A percentile compares a stretch with the other conserved stretches of the same genome.
Conservation (phyloP, 2,113 vertebrate species). For the Tylochromis polylepis region DNA sequence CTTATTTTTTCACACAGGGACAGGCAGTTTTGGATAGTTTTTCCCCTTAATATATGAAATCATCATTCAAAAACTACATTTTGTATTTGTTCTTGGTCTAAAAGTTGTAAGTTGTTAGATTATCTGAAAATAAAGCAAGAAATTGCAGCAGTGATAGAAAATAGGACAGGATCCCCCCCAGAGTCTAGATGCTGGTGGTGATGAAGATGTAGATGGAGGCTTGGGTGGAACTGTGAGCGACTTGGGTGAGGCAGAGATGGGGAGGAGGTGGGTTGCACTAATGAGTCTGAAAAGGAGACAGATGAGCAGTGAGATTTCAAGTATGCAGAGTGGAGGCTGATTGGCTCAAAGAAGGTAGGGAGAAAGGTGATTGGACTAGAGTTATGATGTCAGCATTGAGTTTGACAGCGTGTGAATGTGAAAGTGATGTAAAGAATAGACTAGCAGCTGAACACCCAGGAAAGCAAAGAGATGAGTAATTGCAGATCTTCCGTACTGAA, state of each 20-base stretch:
- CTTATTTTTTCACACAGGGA: background rate
- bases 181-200: background rate
- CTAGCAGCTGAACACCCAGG: too few species aligned
- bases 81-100: background rate
- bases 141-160: background rate
- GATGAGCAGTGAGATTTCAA: background rate
- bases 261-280: background rate
- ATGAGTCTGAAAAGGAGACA: background rate
- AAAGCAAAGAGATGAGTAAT: too few species aligned
- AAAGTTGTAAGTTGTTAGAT: background rate
- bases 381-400: too few species aligned
- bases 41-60: background rate
- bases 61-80: background rate
- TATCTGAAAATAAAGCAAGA: background rate
- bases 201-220: background rate
- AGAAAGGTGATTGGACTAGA: background rate
- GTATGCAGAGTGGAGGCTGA: background rate
- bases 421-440: too few species aligned
- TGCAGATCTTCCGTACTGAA: too few species aligned
- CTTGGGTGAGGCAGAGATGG: background rate
- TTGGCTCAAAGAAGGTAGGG: background rate
- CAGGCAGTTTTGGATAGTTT: background rate
- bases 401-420: too few species aligned
- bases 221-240: background rate
- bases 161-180: background rate